A percentile compares a stretch with the other conserved stretches of the same genome.
These are phyloP conservation scores for Choristoneura fumiferana DNA, from an alignment of 1,140 invertebrate genomes.

Conservation along the genomic window DNA sequence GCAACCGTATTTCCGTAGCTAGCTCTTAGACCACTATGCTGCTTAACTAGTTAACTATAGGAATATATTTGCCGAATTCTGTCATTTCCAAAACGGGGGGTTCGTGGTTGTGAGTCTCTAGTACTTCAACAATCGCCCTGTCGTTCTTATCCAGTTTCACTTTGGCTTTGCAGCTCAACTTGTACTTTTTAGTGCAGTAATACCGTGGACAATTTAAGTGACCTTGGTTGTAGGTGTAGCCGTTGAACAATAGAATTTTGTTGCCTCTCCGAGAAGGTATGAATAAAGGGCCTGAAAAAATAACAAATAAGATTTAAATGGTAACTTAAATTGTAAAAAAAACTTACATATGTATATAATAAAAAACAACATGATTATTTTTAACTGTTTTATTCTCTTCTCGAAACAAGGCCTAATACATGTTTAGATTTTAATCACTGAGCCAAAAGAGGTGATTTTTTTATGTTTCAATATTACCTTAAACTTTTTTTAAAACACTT, in stretches of 20 bases:
- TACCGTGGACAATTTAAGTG: neutral
- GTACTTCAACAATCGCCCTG: conserved; percentile 18
- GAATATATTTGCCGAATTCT: neutral
- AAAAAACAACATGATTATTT: too few species aligned
- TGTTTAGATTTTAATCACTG: too few species aligned
- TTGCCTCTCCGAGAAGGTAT: conserved; percentile 24
- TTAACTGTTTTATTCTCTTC: too few species aligned
- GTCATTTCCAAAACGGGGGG: neutral
- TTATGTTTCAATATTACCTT: too few species aligned
- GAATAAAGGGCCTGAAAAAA: conserved; percentile 16
- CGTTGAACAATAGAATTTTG: conserved; percentile 15
- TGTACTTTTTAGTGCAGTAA: conserved; percentile 18
- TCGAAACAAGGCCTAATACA: too few species aligned
- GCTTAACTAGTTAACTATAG: too few species aligned
- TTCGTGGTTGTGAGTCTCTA: neutral
- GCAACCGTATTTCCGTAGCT: too few species aligned
- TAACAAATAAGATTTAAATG: neutral
- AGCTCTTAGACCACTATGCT: too few species aligned
- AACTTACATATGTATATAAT: too few species aligned
- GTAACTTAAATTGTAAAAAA: too few species aligned
- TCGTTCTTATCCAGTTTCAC: conserved; percentile 12
- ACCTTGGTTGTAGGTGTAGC: conserved; percentile 17
- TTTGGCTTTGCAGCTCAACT: conserved; percentile 18
- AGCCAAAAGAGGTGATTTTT: too few species aligned
- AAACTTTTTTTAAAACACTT: too few species aligned